Percentiles rank a stretch among this genome's conserved stretches.
Conservation (phyloP, 2,797 vertebrate genomes). For the Zalophus californianus region DNA sequence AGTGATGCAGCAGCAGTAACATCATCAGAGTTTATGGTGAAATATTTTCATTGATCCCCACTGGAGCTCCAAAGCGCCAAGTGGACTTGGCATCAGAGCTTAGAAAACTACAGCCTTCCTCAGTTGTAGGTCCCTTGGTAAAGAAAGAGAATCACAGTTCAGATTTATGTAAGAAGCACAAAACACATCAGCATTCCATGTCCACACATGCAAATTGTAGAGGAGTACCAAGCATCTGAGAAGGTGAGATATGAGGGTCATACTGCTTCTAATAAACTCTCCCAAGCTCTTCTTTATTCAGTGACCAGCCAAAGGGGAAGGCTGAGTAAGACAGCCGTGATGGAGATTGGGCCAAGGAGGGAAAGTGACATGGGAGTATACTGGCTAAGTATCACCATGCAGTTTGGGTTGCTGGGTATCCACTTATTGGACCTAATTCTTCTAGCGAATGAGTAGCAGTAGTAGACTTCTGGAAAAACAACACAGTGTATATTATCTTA, state of each 20-base stretch:
- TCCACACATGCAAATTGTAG: not conserved
- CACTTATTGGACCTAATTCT: not conserved
- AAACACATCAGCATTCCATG: not conserved
- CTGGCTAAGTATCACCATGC: not conserved
- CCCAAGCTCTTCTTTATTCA: not conserved
- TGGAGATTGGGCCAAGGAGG: not conserved
- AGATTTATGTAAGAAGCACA: not conserved
- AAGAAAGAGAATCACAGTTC: not conserved
- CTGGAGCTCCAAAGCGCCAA: not conserved
- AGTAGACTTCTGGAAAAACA: not conserved
- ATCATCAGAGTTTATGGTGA: not conserved
- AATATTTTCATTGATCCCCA: not conserved
- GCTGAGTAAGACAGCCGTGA: not conserved
- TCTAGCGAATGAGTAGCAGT: not conserved
- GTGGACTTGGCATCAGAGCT: not conserved
- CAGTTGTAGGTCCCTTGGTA: not conserved
- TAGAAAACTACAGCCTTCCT: not conserved
- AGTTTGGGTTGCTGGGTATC: not conserved
- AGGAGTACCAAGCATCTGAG: not conserved
- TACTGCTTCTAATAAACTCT: not conserved
- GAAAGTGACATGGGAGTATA: not conserved
- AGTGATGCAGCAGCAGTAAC: not conserved
- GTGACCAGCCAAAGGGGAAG: not conserved
- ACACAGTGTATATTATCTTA: not conserved
- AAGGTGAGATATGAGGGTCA: not conserved